Base-by-base conservation (phyloP, 2,797 vertebrate species). In the Acridotheres tristis region DNA sequence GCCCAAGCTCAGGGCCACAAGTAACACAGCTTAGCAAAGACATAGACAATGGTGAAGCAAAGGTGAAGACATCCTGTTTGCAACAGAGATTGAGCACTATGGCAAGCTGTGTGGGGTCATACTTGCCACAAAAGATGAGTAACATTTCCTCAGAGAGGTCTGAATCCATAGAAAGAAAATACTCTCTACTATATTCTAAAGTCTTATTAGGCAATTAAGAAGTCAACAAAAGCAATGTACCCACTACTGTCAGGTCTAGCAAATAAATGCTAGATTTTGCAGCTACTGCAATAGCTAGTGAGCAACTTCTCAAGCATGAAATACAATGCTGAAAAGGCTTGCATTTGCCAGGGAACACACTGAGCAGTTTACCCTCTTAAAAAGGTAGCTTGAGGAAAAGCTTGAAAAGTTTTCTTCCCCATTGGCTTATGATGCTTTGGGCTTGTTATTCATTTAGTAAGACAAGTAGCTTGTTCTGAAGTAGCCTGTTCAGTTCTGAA, bases 311-410 rank as follows among this genome's bases (percentile, higher is more conserved):
- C 73, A 95, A 86, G 93, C 82, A 92, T 55, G 58, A 94, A 54
- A 68, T 29, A 92, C 72, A 93, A 38, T 34, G 76, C 79, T 88
- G 93, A 95, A 94, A 90, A 91, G 85, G 76, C 58, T 84, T 91
- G 48, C 58, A 81, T 73, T 94, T 8, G 15, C 85, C 79, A 84
- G 76, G 36, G 58, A 92, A 85, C 85, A 77, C 25, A 26, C 53
- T 71, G 78, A 91, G 85, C 72, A 80, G 87, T 82, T 89, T 51
- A 68, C 72, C 68, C 82, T 89, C 92, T 81, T 89, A 93, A 91
- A 95, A 93, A 94, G 76, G 93, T 85, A 96, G 95, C 69, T 40
- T 86, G 38, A 66, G 88, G 68, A 90, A 94, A 91, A 77, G 83
- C 79, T 55, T 66, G 91, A 92, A 94, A 93, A 66, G 51, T 78